Base-by-base conservation (phyloP, 2,888 invertebrate species). In the Acleris literana region DNA sequence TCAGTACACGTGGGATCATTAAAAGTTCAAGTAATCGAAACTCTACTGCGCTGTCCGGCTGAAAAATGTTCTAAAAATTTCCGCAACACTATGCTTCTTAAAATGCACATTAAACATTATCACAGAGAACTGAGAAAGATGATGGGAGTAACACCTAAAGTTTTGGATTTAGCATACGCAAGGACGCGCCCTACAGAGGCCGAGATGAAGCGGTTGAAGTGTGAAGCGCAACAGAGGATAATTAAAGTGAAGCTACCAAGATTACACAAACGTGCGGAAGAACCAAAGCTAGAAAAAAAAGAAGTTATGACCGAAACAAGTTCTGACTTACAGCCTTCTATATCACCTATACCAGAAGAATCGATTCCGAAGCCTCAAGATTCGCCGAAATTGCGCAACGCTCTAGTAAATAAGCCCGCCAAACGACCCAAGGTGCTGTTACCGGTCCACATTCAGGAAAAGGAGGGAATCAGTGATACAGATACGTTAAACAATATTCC, bases 101-200 rank as follows among this genome's bases (percentile, higher is more conserved):
- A 97, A 88, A 98, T 98, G 95, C 99, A 99, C 82, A 96, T 98
- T 51, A 98, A 98, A 79, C 98, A 99, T 84, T 98, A 98, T 85
- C 99, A 98, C 86, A 94, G 95, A 2, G 96, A 97, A 71, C 93
- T 96, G 67, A 94, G 94, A 2, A 95, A 96, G 68, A 82, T 95
- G 83, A 88, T 97, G 71, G 97, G 97, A 3, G 94, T 94, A 0
- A 97, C 97, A 0, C 97, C 97, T 0, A 97, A 97, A 85, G 97
- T 97, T 64, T 94, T 96, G 20, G 97, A 97, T 82, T 86, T 97
- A 68, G 97, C 97, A 0, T 96, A 96, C 72, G 97, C 97, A 1
- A 93, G 97, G 71, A 95, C 96, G 0, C 78, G 75, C 72, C 86
- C 86, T 0, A 71, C 77, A 0, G 76, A 71, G 17, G 55, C 71